Evolutionary conservation across 2,113 vertebrate species (phyloP), one percentile per base, ranked within the genome.

Genomic region (Entosphenus tridentatus): DNA sequence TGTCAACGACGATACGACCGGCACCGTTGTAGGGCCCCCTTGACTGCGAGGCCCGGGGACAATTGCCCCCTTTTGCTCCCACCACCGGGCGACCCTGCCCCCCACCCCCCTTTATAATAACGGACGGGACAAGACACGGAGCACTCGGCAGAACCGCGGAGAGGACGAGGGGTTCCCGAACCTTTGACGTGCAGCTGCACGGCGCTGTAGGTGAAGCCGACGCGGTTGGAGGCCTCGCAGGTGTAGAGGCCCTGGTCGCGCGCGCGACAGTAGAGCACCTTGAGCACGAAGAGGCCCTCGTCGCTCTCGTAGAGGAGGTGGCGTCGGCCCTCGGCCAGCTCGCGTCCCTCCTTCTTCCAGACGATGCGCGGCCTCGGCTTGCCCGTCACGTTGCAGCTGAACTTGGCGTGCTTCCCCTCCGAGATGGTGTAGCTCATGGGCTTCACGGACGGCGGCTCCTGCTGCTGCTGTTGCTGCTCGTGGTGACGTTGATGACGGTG

Each of bases 301-400:
- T 87, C 81, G 75, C 95, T 92, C 76, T 96, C 90, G 0, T 96
- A 98, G 73, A 93, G 71, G 17, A 96, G 85, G 72, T 90, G 90
- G 13, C 93, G 83, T 71, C 89, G 83, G 68, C 85, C 82, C 0
- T 88, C 86, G 68, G 77, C 12, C 17, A 98, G 81, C 2, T 84
- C 79, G 54, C 81, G 78, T 14, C 89, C 87, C 1, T 96, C 88
- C 78, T 92, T 95, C 76, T 85, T 83, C 93, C 93, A 98, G 69
- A 95, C 70, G 6, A 95, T 91, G 77, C 96, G 89, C 0, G 92
- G 93, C 77, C 95, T 93, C 16, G 93, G 93, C 79, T 97, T 96
- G 71, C 93, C 93, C 2, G 92, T 90, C 77, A 96, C 87, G 1
- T 87, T 89, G 78, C 93, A 98, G 59, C 93, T 89, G 75, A 98